A percentile compares a stretch with the other conserved stretches of the same genome.
phyloP scores from a whole-genome alignment of 1,140 invertebrate genomes.

The Drosophila tani region DNA sequence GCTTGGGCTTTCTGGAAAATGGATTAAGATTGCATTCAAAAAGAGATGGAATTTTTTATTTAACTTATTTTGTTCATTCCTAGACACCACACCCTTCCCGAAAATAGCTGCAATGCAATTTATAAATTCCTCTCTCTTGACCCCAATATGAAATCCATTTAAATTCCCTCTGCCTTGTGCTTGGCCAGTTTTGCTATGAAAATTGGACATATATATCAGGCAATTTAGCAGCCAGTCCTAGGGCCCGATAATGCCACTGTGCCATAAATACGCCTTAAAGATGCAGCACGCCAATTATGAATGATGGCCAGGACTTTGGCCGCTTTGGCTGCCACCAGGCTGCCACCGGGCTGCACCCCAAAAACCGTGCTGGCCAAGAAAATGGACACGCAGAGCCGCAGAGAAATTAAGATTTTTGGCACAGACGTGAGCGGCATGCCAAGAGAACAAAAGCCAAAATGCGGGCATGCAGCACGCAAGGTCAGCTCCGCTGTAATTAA shows the following conservation, averaged over 20 bases:
- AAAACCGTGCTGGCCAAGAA: constrained; percentile 48
- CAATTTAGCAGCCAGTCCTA: constrained; percentile 35
- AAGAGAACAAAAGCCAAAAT: constrained; percentile 51
- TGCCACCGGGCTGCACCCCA: constrained; percentile 54
- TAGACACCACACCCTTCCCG: background rate
- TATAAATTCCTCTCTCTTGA: constrained; percentile 26
- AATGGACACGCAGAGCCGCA: constrained; percentile 72
- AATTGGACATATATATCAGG: constrained; percentile 41
- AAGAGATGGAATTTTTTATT: constrained; percentile 7
- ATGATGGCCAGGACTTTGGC: constrained; percentile 59
- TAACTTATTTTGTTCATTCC: background rate
- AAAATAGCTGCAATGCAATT: constrained; percentile 12
- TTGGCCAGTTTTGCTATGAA: constrained; percentile 22
- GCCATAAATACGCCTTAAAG: constrained; percentile 67
- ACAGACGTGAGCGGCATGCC: constrained; percentile 72
- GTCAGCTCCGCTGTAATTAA: constrained; percentile 73
- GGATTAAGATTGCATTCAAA: constrained; percentile 6
- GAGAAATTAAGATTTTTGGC: constrained; percentile 81
- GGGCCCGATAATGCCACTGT: constrained; percentile 42
- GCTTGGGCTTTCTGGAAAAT: constrained; percentile 3
- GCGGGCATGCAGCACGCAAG: constrained; percentile 73
- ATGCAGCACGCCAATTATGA: constrained; percentile 78
- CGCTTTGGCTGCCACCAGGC: constrained; percentile 24
- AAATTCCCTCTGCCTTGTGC: constrained; percentile 9
- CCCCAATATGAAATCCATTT: constrained; percentile 36